phyloP scores from a whole-genome alignment of 2,888 invertebrate genomes.

The Notodonta ziczac region DNA sequence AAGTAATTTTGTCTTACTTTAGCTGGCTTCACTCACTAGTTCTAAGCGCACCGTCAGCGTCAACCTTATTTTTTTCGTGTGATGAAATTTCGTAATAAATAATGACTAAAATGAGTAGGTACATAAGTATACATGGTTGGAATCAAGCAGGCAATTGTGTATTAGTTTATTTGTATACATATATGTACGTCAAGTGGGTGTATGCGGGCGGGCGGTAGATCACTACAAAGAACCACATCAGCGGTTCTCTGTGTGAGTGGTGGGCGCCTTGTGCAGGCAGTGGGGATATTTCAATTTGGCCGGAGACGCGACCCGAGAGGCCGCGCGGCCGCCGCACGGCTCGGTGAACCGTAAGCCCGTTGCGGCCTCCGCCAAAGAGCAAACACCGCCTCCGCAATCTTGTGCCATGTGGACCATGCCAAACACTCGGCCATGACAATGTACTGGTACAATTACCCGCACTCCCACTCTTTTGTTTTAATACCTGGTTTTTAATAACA shows the following conservation, averaged over 20 bases:
- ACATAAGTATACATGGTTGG: no score
- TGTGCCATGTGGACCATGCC: slow-evolving; percentile 81
- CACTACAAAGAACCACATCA: no score
- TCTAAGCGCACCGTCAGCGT: no score
- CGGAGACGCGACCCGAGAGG: slow-evolving; percentile 81
- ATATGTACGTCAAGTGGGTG: slow-evolving; percentile 46
- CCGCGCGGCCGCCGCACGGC: slow-evolving; percentile 75
- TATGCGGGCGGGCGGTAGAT: slow-evolving; percentile 38
- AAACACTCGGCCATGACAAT: slow-evolving; percentile 78
- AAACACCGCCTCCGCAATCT: slow-evolving; percentile 83
- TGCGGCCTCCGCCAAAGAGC: slow-evolving; percentile 81
- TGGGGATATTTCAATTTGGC: slow-evolving; percentile 83
- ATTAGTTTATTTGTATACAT: slow-evolving; percentile 35
- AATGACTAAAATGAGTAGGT: neutral
- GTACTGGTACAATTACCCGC: slow-evolving; percentile 73
- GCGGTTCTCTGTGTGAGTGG: slow-evolving; percentile 51
- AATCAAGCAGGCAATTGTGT: neutral
- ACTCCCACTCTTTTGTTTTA: slow-evolving; percentile 34
- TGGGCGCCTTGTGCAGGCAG: slow-evolving; percentile 54
- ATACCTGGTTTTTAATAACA: no score
- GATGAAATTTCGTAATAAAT: no score
- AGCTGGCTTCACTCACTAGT: no score
- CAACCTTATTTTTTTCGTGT: no score
- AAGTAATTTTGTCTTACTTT: no score
- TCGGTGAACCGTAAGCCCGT: slow-evolving; percentile 82